These are phyloP conservation scores for Zosterops pallidus DNA, from an alignment of 2,113 vertebrate genomes.

Conservation along the genomic window DNA sequence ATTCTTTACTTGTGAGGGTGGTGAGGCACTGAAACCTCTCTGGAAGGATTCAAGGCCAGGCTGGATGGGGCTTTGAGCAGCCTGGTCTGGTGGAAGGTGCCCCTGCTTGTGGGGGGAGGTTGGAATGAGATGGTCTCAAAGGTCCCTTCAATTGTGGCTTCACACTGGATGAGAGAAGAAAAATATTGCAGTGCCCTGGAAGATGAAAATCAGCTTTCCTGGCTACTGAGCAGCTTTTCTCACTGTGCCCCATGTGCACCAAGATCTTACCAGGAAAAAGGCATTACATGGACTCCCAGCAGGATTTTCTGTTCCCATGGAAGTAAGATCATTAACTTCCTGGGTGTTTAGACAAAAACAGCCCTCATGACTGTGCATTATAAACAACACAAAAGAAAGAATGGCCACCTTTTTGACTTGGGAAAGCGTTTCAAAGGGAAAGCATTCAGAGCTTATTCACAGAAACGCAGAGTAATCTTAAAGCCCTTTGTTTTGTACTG, in stretches of 20 bases:
- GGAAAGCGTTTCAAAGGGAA: not conserved
- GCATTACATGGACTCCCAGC: not conserved
- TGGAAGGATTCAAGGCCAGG: not conserved
- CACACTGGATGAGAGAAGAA: not conserved
- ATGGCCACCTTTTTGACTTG: not conserved
- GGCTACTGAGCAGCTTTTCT: not conserved
- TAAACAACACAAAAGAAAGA: not conserved
- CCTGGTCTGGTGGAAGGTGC: not conserved
- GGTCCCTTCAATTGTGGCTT: not conserved
- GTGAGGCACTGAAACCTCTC: not conserved
- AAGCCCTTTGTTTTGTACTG: not conserved
- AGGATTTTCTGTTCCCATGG: not conserved
- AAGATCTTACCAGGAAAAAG: not conserved
- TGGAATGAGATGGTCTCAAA: accelerated
- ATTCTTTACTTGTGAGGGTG: not conserved
- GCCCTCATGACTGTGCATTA: not conserved
- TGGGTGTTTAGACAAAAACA: not conserved
- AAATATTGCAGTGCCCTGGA: not conserved
- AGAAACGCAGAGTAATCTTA: not conserved
- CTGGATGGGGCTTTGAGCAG: not conserved
- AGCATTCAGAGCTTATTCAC: not conserved
- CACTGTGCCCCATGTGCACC: not conserved
- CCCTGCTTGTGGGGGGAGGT: not conserved
- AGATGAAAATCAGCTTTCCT: not conserved
- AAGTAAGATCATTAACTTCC: constrained; percentile 12